Base-by-base conservation (phyloP, 2,797 vertebrate genomes). In the Acridotheres tristis region DNA sequence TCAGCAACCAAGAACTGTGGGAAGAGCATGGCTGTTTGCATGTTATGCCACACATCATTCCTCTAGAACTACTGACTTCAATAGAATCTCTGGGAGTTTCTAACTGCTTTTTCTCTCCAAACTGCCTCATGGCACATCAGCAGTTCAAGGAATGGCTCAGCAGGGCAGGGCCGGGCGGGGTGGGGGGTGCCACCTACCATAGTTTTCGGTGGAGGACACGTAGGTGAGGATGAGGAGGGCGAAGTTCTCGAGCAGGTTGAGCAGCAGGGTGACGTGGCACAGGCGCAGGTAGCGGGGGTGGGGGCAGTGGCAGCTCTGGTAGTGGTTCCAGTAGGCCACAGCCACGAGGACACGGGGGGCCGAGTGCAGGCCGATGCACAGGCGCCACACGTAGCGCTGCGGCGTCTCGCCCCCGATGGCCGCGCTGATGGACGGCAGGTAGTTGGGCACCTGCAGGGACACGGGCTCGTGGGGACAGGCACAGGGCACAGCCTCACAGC, bases 381-480 rank as follows among this genome's bases (percentile, higher is more conserved):
- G 97, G 26, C 99, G 98, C 99, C 99, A 99, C 75, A 99, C 98
- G 66, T 99, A 99, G 61, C 99, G 98, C 97, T 99, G 98, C 0
- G 99, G 99, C 3, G 98, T 97, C 42, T 98, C 98, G 4, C 98
- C 98, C 2, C 98, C 98, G 36, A 99, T 99, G 69, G 99, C 98
- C 0, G 99, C 98, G 14, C 99, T 99, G 97, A 99, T 99, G 43
- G 99, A 99, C 1, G 99, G 99, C 40, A 99, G 98, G 97, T 99
- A 99, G 97, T 99, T 99, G 9, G 98, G 73, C 7, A 99, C 99
- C 99, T 99, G 97, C 7, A 3, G 51, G 30, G 72, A 88, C 62
- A 45, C 40, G 3, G 4, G 80, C 43, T 72, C 4, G 9, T n/a
- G 40, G 61, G 54, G 34, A 67, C 53, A 22, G 63, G 45, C 63